Base-by-base conservation (phyloP, 53 echinoderm and acorn worm genomes). In the Astropecten irregularis region DNA sequence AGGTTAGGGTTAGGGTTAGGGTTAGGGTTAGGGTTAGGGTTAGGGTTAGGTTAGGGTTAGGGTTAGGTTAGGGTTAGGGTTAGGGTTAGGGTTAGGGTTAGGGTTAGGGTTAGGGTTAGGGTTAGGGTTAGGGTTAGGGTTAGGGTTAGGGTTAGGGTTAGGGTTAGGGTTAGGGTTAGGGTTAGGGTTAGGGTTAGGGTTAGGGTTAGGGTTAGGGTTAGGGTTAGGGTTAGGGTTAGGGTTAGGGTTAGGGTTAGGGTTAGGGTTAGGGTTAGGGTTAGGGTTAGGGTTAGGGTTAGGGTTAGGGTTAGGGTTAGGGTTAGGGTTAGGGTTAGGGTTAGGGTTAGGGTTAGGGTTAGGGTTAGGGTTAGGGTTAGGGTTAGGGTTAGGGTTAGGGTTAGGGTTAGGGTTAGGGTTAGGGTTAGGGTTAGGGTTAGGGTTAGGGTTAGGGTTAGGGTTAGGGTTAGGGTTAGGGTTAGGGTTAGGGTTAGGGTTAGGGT, bases 301-400 rank as follows among this genome's bases (percentile, higher is more conserved):
- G 81, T 81, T 81, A 81, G 81, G 81, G 61, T 63, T 81, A 81
- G 62, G 63, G 81, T 63, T 81, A 63, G 63, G 81, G 81, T 81
- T 81, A 81, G 81, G 81, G 81, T 81, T 81, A 81, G 81, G 81
- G 81, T 81, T 81, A 81, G 63, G 81, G 81, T 81, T 81, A 81
- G n/a, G n/a, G n/a, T 57, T 63, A 36, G 40, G 81, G 63, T 57
- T 81, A 58, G 60, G 81, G 63, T 57, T 81, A 58, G 60, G 81
- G 63, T 57, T 81, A 58, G 37, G 63, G 81, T 57, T 81, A 58
- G 60, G 81, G 81, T 71, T 65, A n/a, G n/a, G n/a, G 74, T 73
- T 81, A 81, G 62, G 62, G 81, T 81, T 81, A 81, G 81, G 81
- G 81, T 81, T 81, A 81, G 81, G 39, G 81, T 81, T 58, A 60